Evolutionary conservation across 2,113 vertebrate species (phyloP).

Genomic region (Sorex fumeus): DNA sequence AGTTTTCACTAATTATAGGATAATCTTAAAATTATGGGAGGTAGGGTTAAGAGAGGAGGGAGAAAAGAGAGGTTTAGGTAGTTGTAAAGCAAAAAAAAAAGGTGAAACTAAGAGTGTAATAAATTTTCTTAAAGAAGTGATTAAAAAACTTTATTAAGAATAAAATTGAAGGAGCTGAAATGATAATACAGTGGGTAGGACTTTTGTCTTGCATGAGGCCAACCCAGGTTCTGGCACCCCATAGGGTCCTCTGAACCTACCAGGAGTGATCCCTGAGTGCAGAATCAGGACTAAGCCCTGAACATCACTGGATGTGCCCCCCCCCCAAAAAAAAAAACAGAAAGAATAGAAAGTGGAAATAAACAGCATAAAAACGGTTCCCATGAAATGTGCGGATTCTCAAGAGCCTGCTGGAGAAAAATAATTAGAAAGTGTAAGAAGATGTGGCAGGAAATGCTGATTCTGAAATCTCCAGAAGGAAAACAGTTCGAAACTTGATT

Average conservation of each 20-base stretch:
- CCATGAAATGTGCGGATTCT: constrained; percentile 10
- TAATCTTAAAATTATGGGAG: neutral
- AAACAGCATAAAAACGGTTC: neutral
- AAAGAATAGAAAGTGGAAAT: neutral
- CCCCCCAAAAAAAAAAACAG: too few species aligned
- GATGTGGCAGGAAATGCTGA: neutral
- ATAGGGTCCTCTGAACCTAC: too few species aligned
- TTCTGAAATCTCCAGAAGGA: neutral
- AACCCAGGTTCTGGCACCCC: too few species aligned
- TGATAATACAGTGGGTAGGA: too few species aligned
- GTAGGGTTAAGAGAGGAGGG: too few species aligned
- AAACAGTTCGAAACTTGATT: constrained; percentile 28
- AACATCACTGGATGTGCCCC: too few species aligned
- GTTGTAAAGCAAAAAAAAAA: neutral
- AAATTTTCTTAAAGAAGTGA: neutral
- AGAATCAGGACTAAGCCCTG: too few species aligned
- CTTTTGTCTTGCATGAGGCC: too few species aligned
- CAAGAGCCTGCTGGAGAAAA: neutral
- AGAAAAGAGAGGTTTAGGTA: neutral
- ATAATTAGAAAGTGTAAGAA: neutral
- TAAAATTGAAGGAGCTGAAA: too few species aligned
- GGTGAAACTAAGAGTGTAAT: neutral
- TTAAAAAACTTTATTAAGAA: too few species aligned
- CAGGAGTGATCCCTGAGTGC: too few species aligned
- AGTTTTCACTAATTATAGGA: neutral